Conservation (phyloP, 2,888 invertebrate species). For the Cheilosia vulpina region DNA sequence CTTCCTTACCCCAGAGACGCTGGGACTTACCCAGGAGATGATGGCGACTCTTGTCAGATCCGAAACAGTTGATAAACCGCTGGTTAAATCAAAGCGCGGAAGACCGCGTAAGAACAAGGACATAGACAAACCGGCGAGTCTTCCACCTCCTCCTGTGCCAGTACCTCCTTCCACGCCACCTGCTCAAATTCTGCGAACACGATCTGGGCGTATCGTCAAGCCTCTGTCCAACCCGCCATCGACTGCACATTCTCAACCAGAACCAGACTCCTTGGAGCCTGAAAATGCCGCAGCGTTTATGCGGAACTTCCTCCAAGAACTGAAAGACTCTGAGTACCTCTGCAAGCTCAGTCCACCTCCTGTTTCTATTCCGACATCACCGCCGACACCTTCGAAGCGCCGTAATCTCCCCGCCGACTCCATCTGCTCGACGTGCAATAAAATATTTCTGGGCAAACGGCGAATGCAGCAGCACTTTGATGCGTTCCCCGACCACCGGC, state of each 20-base stretch:
- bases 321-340: constrained; percentile 74
- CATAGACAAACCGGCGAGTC: constrained; percentile 9
- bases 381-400: constrained; percentile 51
- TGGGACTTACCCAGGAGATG: constrained; percentile 77
- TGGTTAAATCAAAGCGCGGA: constrained; percentile 74
- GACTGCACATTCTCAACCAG: constrained; percentile 30
- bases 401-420: constrained; percentile 79
- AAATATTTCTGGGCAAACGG: constrained; percentile 81
- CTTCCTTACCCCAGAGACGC: constrained; percentile 79
- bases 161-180: constrained; percentile 2
- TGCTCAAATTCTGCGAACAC: constrained; percentile 76
- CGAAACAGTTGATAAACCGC: constrained; percentile 42
- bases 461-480: constrained; percentile 81
- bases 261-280: constrained; percentile 50
- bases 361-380: neutral
- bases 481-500: constrained; percentile 80
- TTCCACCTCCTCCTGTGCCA: neutral
- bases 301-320: constrained; percentile 78
- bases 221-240: constrained; percentile 27
- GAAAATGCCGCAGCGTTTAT: constrained; percentile 75
- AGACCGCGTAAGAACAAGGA: constrained; percentile 77
- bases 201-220: constrained; percentile 79
- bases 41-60: constrained; percentile 37
- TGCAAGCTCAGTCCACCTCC: constrained; percentile 56
- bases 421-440: constrained; percentile 81